Evolutionary conservation across 2,113 vertebrate species (phyloP), one percentile per base, ranked within the genome.

Genomic region (Oceanites oceanicus): DNA sequence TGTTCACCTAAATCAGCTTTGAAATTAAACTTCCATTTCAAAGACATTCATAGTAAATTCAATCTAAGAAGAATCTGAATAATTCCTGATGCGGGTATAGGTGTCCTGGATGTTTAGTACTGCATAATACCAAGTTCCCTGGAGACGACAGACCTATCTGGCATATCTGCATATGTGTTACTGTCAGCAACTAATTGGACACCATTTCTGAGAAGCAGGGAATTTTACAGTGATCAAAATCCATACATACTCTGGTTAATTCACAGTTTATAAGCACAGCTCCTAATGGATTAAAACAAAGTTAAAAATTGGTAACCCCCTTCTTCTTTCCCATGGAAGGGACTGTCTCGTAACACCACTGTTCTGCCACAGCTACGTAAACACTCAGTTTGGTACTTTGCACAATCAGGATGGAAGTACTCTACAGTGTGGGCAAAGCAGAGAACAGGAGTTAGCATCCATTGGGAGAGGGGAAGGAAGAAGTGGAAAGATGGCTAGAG

Each of bases 341-440:
- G 26, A 26, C 20, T 58, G 27, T 66, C 52, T 86, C 36, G 66
- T 77, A 45, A 36, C 8, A 16, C 27, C 7, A 13, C n/a, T 72
- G 8, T 63, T 86, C 22, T 42, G 0, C 45, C 40, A 21, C 0
- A 0, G 47, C 71, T 3, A 0, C 1, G 1, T 18, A n/a, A 84
- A 65, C 10, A 8, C 13, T 74, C 10, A 38, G 4, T 58, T 30
- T n/a, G 13, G 19, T 63, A 15, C 21, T 66, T 63, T 27, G 21
- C 44, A 38, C 30, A 67, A 3, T 62, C 20, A 36, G 14, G 18
- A 23, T 68, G 16, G 40, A 84, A 76, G 27, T 36, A 26, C 19
- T 63, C 29, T 32, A 2, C 12, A 29, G 15, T 32, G 18, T 40
- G 26, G 17, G 34, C 55, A 76, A 88, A 74, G 25, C 27, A 82